Conservation (phyloP, 2,113 vertebrate species). For the Plotosus lineatus region DNA sequence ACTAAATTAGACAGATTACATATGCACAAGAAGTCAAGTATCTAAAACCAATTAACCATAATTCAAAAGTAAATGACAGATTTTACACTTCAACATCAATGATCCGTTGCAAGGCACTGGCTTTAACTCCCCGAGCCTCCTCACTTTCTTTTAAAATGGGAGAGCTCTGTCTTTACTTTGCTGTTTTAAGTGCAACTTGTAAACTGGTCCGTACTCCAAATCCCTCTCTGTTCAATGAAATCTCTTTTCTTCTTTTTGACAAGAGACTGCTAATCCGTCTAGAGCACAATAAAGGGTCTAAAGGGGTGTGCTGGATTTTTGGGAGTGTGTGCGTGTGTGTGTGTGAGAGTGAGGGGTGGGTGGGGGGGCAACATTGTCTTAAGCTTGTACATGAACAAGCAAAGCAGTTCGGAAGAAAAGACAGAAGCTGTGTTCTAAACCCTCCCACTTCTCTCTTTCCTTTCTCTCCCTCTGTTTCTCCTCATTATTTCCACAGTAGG, state of each 20-base stretch:
- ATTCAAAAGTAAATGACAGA: slow-evolving; percentile 33
- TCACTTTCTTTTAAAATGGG: slow-evolving; percentile 44
- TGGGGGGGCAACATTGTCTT: slow-evolving; percentile 8
- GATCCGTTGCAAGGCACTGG: slow-evolving; percentile 38
- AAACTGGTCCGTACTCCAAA: slow-evolving; percentile 66
- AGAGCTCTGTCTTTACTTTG: slow-evolving; percentile 49
- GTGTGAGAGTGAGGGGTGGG: slow-evolving; percentile 6
- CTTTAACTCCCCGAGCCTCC: slow-evolving; percentile 54
- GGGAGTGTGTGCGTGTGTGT: slow-evolving; percentile 14
- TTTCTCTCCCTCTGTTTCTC: slow-evolving; percentile 31
- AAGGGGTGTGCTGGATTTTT: slow-evolving; percentile 31
- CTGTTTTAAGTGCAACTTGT: slow-evolving; percentile 71
- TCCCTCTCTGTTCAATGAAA: slow-evolving; percentile 58
- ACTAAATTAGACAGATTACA: not conserved
- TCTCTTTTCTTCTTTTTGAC: slow-evolving; percentile 58
- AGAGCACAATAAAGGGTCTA: slow-evolving; percentile 53
- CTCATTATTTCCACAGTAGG: slow-evolving; percentile 53
- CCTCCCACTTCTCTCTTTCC: slow-evolving; percentile 27
- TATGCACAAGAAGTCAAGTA: slow-evolving; percentile 6
- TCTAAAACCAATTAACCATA: slow-evolving; percentile 21
- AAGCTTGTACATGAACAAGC: slow-evolving; percentile 40
- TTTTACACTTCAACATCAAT: slow-evolving; percentile 33
- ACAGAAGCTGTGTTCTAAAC: slow-evolving; percentile 42
- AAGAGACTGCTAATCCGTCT: slow-evolving; percentile 64
- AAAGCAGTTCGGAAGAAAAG: slow-evolving; percentile 43